Evolutionary conservation across 2,797 vertebrate species (phyloP), one percentile per base, ranked within the genome.

Genomic region (Neosilurus mollespiculum): DNA sequence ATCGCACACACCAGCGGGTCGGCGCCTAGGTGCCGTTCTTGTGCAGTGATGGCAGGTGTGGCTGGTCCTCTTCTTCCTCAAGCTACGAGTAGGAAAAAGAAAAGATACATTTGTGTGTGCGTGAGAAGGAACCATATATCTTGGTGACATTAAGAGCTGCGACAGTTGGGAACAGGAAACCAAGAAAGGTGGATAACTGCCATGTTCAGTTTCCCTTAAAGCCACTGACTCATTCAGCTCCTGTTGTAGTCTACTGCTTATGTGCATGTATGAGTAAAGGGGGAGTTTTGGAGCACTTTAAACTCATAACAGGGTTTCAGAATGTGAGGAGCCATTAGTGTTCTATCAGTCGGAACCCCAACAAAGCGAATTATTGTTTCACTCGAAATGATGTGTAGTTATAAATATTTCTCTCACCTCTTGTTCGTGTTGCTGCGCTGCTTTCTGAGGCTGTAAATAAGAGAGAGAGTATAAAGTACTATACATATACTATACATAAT

Each of bases 211-310:
- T 94, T 94, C 93, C 93, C 91, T 91, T 91, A 88, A 84, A 80
- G 64, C 86, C 86, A 92, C 93, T 94, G 94, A 95, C 92, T 95
- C 94, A 95, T 94, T 94, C 90, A 91, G 91, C 92, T 92, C 92
- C 37, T 59, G 80, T 24, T 65, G 54, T 79, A 70, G 56, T 77
- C 43, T 58, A 26, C 34, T 61, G 49, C 18, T 53, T 72, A 69
- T 79, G 54, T 78, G 69, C 61, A 78, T 80, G 43, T 69, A 75
- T 89, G 88, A 89, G 87, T 88, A 87, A 87, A 82, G 66, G 78
- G 86, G 87, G 86, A 87, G 84, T 84, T 89, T 86, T 70, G 69
- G 15, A 26, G 71, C 22, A 37, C 56, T 84, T 86, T 86, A 71
- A 85, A 87, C 65, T 85, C 84, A 83, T 79, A 14, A 24, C 58